Base-by-base conservation (phyloP, 2,797 vertebrate species). In the Chloroceryle amazona region DNA sequence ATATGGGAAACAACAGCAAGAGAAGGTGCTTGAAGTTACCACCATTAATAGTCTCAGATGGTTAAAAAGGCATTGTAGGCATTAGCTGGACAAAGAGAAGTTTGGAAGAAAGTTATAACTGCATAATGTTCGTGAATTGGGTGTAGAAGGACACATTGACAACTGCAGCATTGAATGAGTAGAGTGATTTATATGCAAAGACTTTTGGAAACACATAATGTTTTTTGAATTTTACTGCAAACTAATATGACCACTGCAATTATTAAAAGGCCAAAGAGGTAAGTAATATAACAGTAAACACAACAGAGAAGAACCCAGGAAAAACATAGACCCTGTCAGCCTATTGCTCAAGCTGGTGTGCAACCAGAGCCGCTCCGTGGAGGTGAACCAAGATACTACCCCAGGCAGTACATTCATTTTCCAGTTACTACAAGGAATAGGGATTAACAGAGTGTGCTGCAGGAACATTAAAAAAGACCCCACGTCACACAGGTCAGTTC, bases 331-430 rank as follows among this genome's bases (percentile, higher is more conserved):
- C 68, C 39, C 44, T 44, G 35, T 19, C 18, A 33, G 62, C 12
- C 16, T 65, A 0, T 25, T n/a, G 20, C 35, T 72, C 2, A 0
- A 81, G 19, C 49, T 76, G 33, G 33, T 3, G 1, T 54, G 3
- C 29, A 81, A 11, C 31, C 26, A 71, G 41, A 62, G 47, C 13
- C 0, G 0, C 13, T 37, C 51, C 47, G 28, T 12, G 47, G 46
- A 51, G n/a, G 42, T 17, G 28, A 90, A 60, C 22, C 60, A 90
- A 84, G 21, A 9, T 60, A 21, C 46, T 51, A 25, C 60, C 21
- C 54, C 65, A 60, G 65, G 19, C 49, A 57, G 7, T 3, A 39
- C 11, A n/a, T 57, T 79, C 6, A 44, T 83, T 86, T 85, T 46
- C 15, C 41, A 81, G 29, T 67, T 78, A 60, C 67, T 37, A 70